phyloP scores from a whole-genome alignment of 2,797 vertebrate species.

The Paratrypauchen microcephalus region DNA sequence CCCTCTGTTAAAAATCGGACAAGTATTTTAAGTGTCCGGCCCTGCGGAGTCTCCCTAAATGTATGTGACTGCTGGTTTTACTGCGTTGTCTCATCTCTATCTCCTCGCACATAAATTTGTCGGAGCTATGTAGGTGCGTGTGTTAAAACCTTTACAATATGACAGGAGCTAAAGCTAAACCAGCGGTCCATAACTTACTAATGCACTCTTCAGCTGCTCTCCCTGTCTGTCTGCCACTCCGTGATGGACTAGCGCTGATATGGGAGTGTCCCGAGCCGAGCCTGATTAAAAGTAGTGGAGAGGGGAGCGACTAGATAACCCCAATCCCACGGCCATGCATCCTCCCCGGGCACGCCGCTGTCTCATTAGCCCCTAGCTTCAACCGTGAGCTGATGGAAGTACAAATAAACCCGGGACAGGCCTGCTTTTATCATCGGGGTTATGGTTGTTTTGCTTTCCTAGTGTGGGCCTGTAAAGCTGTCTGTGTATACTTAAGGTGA shows the following conservation, averaged over 20 bases:
- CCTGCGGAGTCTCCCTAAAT: conserved; percentile 19
- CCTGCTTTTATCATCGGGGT: conserved; percentile 73
- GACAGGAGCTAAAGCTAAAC: conserved; percentile 63
- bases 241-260: conserved; percentile 86
- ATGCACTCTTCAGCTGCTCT: conserved; percentile 81
- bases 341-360: conserved; percentile 67
- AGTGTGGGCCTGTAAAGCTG: conserved; percentile 67
- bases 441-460: conserved; percentile 75
- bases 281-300: conserved; percentile 90
- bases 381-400: conserved; percentile 59
- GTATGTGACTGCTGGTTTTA: conserved; percentile 32
- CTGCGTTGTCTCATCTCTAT: conserved; percentile 36
- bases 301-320: conserved; percentile 85
- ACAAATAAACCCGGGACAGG: conserved; percentile 75
- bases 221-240: conserved; percentile 79
- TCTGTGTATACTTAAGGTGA: conserved; percentile 69
- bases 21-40: conserved; percentile 17
- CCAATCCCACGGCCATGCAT: conserved; percentile 82
- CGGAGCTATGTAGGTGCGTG: conserved; percentile 28
- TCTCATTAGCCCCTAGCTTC: conserved; percentile 75
- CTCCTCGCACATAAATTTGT: conserved; percentile 40
- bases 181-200: conserved; percentile 81
- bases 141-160: conserved; percentile 23
- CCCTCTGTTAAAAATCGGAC: conserved; percentile 12
- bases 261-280: conserved; percentile 84